Evolutionary conservation across 2,797 vertebrate genomes (phyloP).

Genomic region (Lacerta agilis): DNA sequence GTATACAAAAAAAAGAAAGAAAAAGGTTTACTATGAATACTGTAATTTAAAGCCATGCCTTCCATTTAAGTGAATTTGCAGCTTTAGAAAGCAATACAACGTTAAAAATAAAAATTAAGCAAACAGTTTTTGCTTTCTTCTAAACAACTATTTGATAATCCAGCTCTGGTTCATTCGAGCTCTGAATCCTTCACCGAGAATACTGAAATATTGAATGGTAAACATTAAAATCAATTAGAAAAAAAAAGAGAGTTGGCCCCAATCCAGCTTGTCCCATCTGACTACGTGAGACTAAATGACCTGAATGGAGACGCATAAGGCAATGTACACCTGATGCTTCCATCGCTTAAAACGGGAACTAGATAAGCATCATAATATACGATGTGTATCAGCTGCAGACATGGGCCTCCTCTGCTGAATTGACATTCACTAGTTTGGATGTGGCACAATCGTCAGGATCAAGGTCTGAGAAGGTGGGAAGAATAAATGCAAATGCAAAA

Average conservation of each 20-base stretch:
- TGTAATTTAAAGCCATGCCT: slow-evolving; percentile 76
- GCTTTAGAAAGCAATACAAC: slow-evolving; percentile 67
- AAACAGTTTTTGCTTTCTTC: slow-evolving; percentile 64
- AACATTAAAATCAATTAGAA: slow-evolving; percentile 51
- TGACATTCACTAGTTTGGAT: neutral
- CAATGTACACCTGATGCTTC: neutral
- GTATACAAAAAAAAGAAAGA: slow-evolving; percentile 71
- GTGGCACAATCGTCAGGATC: neutral
- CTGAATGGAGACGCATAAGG: neutral
- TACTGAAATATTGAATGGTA: slow-evolving; percentile 62
- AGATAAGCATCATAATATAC: neutral
- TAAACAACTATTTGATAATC: slow-evolving; percentile 56
- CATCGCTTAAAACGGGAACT: neutral
- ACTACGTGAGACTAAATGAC: too few relatives aligned
- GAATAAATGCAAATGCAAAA: neutral
- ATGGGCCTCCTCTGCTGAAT: neutral
- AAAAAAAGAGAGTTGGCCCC: too few relatives aligned
- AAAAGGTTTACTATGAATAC: slow-evolving; percentile 72
- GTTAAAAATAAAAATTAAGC: slow-evolving; percentile 49
- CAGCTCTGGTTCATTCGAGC: slow-evolving; percentile 52
- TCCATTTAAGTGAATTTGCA: slow-evolving; percentile 74
- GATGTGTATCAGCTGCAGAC: neutral
- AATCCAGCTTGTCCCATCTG: neutral
- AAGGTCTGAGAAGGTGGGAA: neutral
- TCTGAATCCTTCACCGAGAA: slow-evolving; percentile 57